Evolutionary conservation across 2,888 invertebrate species (phyloP).

Genomic region (Drosophila barbarae): DNA sequence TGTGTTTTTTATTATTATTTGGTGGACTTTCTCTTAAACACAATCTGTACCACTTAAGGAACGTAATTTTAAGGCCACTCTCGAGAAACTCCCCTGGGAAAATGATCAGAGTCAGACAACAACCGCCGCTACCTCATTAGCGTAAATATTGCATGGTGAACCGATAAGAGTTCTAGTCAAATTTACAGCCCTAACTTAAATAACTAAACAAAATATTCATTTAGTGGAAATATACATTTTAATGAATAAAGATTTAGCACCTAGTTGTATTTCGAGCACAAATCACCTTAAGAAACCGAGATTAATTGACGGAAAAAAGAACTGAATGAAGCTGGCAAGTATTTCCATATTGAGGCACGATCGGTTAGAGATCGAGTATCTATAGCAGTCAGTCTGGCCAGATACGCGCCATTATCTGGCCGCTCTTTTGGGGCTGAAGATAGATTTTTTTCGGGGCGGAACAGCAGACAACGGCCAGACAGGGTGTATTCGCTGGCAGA

Average conservation of each 20-base stretch:
- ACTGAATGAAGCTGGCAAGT: conserved; percentile 26
- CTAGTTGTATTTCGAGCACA: conserved; percentile 57
- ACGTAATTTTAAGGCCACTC: conserved; percentile 46
- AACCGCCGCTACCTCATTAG: conserved; percentile 79
- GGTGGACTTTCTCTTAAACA: background rate
- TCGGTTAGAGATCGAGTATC: conserved; percentile 35
- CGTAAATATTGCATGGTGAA: conserved; percentile 55
- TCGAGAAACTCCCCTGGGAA: conserved; percentile 44
- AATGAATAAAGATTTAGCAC: conserved; percentile 52
- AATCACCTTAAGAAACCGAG: conserved; percentile 27
- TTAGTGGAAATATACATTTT: conserved; percentile 28
- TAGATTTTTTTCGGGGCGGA: conserved; percentile 28
- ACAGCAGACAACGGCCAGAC: conserved; percentile 32
- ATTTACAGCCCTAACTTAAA: conserved; percentile 48
- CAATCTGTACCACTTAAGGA: conserved; percentile 29
- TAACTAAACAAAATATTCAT: conserved; percentile 7
- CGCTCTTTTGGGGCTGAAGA: conserved; percentile 27
- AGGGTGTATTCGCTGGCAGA: conserved; percentile 10
- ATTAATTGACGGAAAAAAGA: conserved; percentile 35
- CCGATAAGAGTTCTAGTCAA: conserved; percentile 47
- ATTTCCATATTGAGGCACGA: conserved; percentile 41
- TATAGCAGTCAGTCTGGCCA: conserved; percentile 29
- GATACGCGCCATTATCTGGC: conserved; percentile 36
- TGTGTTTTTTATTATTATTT: background rate
- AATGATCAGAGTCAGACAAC: conserved; percentile 40